Base-by-base conservation (phyloP, 1,140 invertebrate species). In the Tenebrio molitor region DNA sequence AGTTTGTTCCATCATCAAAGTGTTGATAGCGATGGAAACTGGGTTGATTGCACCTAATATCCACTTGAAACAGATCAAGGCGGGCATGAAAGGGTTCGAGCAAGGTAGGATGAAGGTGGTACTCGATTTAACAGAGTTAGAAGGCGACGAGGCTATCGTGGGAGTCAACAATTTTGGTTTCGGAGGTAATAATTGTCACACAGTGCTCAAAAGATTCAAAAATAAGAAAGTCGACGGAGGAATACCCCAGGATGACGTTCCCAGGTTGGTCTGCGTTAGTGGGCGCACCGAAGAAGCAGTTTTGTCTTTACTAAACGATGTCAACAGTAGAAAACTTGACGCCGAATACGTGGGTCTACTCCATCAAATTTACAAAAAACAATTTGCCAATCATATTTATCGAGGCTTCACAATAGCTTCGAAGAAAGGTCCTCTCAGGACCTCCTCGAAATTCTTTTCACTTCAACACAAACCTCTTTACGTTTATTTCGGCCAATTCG, bases 1-100 rank as follows among this genome's bases (percentile, higher is more conserved):
- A 70, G 83, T 95, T 0, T 95, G 93, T 81, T 92, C 93, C 0
- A 77, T 97, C 33, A 89, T 91, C 1, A 97, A 97, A 85, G 91
- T 95, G 76, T 83, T 85, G 25, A 84, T 96, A 36, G 89, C 92
- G 0, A 93, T 95, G 84, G 89, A 93, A 80, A 89, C 88, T 1
- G 89, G 89, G 14, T 84, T 86, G 1, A 89, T 97, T 74, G 90
- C 93, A 7, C 91, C 93, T 2, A 97, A 97, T 80, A 86, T 97
- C 14, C 90, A 96, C 83, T 96, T 88, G 82, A 85, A 87, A 1
- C 85, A 82, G 1, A 90, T 93, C 5, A 93, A 93, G 77, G 85
- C 90, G 21, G 88, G 91, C 21, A 92, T 96, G 41, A 83, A 88
- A n/a, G 89, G 90, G 0, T 83, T 97, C 0, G 78, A 84, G 2